phyloP scores from a whole-genome alignment of 1,140 invertebrate species.

The Achatina immaculata region DNA sequence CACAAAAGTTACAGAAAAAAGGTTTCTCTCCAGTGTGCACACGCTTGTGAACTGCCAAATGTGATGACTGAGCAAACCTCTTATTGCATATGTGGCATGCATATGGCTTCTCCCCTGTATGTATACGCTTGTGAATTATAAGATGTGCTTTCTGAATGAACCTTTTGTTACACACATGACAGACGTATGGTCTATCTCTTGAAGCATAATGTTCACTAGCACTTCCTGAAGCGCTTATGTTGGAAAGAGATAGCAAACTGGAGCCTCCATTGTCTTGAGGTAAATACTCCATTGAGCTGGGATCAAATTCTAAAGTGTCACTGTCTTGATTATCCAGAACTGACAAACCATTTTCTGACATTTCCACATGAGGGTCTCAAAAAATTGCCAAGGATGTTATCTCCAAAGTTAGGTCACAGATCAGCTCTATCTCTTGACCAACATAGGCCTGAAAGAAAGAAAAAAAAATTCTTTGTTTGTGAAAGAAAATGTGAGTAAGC shows the following conservation, averaged over 20 bases:
- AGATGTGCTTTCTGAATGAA: slow-evolving; percentile 56
- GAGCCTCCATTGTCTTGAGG: background rate
- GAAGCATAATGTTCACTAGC: slow-evolving; percentile 1
- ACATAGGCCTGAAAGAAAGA: background rate
- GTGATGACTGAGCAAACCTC: slow-evolving; percentile 54
- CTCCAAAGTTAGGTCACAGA: too few relatives aligned
- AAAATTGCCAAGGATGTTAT: background rate
- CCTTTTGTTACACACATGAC: slow-evolving; percentile 50
- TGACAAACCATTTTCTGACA: background rate
- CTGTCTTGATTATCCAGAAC: background rate
- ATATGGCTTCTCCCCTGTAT: slow-evolving; percentile 53
- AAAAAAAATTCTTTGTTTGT: too few relatives aligned
- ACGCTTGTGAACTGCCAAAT: slow-evolving; percentile 54
- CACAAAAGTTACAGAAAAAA: slow-evolving; percentile 50
- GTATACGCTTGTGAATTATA: slow-evolving; percentile 52
- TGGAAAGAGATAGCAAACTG: slow-evolving; percentile 9
- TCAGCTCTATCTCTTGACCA: background rate
- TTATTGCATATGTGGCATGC: slow-evolving; percentile 49
- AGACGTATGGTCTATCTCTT: slow-evolving; percentile 47
- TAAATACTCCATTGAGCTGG: background rate
- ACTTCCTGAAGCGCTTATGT: slow-evolving; percentile 5
- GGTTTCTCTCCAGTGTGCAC: slow-evolving; percentile 57
- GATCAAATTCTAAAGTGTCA: background rate
- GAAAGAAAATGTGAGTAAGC: too few relatives aligned
- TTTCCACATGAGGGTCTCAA: background rate